phyloP scores from a whole-genome alignment of 2,113 vertebrate species.

The Lycaon pictus region DNA sequence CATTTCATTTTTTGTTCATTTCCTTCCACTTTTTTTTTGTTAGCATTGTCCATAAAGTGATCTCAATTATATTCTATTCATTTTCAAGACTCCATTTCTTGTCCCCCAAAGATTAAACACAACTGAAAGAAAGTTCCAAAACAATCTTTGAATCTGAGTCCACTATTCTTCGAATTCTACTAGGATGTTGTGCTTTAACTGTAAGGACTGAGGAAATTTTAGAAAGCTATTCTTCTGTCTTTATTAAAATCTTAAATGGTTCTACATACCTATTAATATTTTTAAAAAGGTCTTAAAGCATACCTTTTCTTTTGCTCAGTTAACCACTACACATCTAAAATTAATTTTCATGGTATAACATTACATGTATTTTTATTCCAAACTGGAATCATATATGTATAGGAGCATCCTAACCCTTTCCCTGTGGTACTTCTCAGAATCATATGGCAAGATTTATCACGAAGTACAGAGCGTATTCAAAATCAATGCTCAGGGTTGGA shows the following conservation, averaged over 20 bases:
- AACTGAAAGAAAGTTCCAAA: constrained; percentile 47
- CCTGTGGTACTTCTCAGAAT: background rate
- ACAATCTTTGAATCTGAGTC: background rate
- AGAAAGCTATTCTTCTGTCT: constrained; percentile 9
- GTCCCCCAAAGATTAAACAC: background rate
- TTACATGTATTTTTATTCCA: background rate
- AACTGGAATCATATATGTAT: background rate
- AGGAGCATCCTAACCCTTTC: background rate
- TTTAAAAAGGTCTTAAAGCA: background rate
- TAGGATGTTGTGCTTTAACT: background rate
- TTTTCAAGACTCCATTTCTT: constrained; percentile 39
- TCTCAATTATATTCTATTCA: background rate
- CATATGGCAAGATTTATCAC: background rate
- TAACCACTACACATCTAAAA: constrained; percentile 38
- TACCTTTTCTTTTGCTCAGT: background rate
- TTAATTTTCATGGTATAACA: constrained; percentile 9
- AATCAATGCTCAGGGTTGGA: background rate
- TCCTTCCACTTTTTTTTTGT: background rate
- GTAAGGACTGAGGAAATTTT: constrained; percentile 25
- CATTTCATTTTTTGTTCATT: background rate
- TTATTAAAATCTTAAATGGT: constrained; percentile 24
- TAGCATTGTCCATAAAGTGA: background rate
- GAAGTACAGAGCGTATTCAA: background rate
- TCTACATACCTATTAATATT: background rate
- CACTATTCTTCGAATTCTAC: background rate